Evolutionary conservation across 2,113 vertebrate species (phyloP), one percentile per base, ranked within the genome.

Genomic region (Dermatemys mawii): DNA sequence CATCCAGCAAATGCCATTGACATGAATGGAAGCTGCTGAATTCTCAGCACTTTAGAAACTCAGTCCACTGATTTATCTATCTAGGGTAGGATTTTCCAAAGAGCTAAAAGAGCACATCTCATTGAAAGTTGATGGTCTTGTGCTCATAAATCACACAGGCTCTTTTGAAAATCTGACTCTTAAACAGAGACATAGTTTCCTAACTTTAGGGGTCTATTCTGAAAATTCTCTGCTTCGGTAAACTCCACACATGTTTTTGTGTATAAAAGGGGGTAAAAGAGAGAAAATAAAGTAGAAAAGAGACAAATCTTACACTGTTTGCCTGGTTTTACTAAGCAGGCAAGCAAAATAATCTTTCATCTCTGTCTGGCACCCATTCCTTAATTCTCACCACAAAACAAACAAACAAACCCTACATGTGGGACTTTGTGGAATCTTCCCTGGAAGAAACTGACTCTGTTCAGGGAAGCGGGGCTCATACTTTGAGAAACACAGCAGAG

Each of bases 381-480:
- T 90, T 92, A 87, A 84, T 78, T 55, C 3, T 3, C 81, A 11
- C 6, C 3, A 11, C 19, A 85, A 27, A 32, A 93, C 55, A 41
- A 67, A 8, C 29, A 32, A 60, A 14, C 57, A 35, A n/a, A 35
- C 32, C 32, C 83, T 95, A 44, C 8, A 22, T 63, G 19, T 6
- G 12, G 76, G 51, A 14, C n/a, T 63, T 87, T 93, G n/a, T 84
- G 27, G 32, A 93, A 88, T 95, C 90, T 94, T 26, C 22, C 27
- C 63, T 73, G 92, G 76, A 92, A 93, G 44, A 84, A 0, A 1
- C 41, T 2, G 1, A 92, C 89, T 92, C 1, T 0, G 26, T 32
- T 84, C 55, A 35, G 0, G 76, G 32, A 87, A 81, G 1, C 44
- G 21, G 55, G 12, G 3, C 41, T 94, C 89, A 73, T 19, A 1